Conservation (phyloP, 2,888 invertebrate species). For the Galeopsomyia nigrocyanea region DNA sequence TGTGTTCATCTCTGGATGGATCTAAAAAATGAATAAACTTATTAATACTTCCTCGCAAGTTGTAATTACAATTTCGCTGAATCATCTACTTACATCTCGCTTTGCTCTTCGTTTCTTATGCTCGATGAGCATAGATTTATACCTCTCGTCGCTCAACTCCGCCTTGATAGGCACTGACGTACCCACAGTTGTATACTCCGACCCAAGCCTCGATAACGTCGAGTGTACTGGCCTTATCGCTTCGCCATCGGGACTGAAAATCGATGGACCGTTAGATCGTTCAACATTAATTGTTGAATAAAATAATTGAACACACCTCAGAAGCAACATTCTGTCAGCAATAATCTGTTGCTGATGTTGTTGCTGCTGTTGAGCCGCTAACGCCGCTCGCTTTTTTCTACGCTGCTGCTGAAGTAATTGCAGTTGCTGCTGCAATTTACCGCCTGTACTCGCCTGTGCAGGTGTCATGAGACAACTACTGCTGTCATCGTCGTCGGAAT, state of each 20-base stretch:
- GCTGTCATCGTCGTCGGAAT: slow-evolving; percentile 42
- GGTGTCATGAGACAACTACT: slow-evolving; percentile 41
- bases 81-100: slow-evolving; percentile 73
- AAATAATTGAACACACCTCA: slow-evolving; percentile 22
- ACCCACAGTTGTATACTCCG: slow-evolving; percentile 57
- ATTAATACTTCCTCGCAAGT: neutral
- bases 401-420: slow-evolving; percentile 41
- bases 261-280: neutral
- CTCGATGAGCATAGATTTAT: slow-evolving; percentile 77
- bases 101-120: slow-evolving; percentile 81
- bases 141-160: slow-evolving; percentile 76
- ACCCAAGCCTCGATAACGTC: slow-evolving; percentile 59
- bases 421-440: slow-evolving; percentile 46
- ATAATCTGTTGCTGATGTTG: slow-evolving; percentile 20
- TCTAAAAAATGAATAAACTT: slow-evolving; percentile 67
- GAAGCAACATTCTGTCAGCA: slow-evolving; percentile 34
- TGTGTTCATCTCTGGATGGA: slow-evolving; percentile 83
- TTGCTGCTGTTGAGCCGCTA: slow-evolving; percentile 36
- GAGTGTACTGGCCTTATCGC: slow-evolving; percentile 65
- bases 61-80: slow-evolving; percentile 8
- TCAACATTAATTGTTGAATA: neutral
- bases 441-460: slow-evolving; percentile 43
- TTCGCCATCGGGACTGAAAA: slow-evolving; percentile 56
- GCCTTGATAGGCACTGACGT: slow-evolving; percentile 63
- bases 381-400: slow-evolving; percentile 32